phyloP scores from a whole-genome alignment of 2,113 vertebrate species.

The Toxotes chatareus region DNA sequence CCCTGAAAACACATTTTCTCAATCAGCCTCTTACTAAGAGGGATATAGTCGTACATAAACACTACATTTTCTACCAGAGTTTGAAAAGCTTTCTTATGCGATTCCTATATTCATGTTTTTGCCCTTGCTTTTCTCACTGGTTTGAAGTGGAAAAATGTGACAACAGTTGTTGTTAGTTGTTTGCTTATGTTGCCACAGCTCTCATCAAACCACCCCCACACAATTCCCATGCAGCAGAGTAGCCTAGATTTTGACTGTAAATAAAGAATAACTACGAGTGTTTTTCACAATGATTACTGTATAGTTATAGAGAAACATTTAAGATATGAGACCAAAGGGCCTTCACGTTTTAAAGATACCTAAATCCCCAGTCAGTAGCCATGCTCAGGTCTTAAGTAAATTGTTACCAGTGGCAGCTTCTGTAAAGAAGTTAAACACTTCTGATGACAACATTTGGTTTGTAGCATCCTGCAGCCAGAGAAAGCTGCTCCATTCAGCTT shows the following conservation, averaged over 20 bases:
- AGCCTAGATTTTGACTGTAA: not conserved
- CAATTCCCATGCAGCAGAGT: not conserved
- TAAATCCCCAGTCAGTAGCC: not conserved
- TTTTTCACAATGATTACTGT: not conserved
- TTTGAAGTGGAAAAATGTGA: not conserved
- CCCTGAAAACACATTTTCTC: slow-evolving; percentile 3
- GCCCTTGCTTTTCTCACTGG: not conserved
- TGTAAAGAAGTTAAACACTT: not conserved
- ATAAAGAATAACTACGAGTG: too few relatives aligned
- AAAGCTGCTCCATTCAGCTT: slow-evolving; percentile 28
- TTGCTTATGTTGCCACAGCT: not conserved
- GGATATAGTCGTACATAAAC: not conserved
- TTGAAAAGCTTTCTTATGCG: not conserved
- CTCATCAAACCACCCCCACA: not conserved
- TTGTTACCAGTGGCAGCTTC: not conserved
- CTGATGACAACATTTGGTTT: slow-evolving; percentile 9
- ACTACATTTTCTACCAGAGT: not conserved
- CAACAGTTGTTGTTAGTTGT: not conserved
- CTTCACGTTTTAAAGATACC: not conserved
- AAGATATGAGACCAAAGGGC: too few relatives aligned
- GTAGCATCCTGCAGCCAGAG: slow-evolving; percentile 25
- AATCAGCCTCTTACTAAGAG: not conserved
- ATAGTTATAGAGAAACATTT: not conserved
- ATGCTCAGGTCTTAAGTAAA: not conserved
- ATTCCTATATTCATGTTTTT: not conserved